Percentiles rank a stretch among this genome's conserved stretches.
These are phyloP conservation scores for Thunnus thynnus DNA, from an alignment of 2,113 vertebrate genomes.

Conservation along the genomic window DNA sequence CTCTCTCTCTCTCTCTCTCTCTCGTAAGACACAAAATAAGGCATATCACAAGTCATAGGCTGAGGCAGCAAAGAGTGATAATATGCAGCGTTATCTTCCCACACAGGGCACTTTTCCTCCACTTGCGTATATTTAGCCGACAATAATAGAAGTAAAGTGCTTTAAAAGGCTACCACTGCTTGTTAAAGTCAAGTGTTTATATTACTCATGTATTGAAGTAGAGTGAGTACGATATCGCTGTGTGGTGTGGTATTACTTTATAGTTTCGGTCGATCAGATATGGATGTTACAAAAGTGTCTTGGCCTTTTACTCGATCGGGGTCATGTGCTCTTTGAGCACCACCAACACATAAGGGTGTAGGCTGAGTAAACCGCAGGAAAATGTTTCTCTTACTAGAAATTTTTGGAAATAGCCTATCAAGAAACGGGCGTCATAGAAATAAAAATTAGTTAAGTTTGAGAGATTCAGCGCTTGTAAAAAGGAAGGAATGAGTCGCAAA, in stretches of 20 bases:
- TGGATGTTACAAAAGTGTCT: not conserved
- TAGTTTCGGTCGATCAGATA: not conserved
- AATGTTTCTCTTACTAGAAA: accelerated
- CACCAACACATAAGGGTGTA: not conserved
- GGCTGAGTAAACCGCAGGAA: not conserved
- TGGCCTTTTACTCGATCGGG: not conserved
- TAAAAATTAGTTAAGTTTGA: not conserved
- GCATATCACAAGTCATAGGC: not conserved
- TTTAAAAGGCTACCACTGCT: slow-evolving; percentile 32
- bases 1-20: not conserved
- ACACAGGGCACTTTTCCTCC: slow-evolving; percentile 48
- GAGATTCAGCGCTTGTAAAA: not conserved
- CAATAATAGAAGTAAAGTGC: slow-evolving; percentile 35
- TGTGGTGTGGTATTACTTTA: not conserved
- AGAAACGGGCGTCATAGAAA: not conserved
- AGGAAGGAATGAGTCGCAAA: slow-evolving; percentile 3
- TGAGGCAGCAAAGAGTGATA: not conserved
- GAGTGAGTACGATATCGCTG: not conserved
- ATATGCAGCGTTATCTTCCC: slow-evolving; percentile 31
- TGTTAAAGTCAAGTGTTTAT: not conserved
- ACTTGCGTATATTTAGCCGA: slow-evolving; percentile 41
- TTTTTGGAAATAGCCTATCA: not conserved
- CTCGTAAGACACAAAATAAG: not conserved
- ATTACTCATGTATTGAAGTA: not conserved
- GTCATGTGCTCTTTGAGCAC: slow-evolving; percentile 33